A percentile compares a stretch with the other conserved stretches of the same genome.
These are phyloP conservation scores for Trachelus iudaicus DNA, from an alignment of 2,888 invertebrate species.

Conservation along the genomic window DNA sequence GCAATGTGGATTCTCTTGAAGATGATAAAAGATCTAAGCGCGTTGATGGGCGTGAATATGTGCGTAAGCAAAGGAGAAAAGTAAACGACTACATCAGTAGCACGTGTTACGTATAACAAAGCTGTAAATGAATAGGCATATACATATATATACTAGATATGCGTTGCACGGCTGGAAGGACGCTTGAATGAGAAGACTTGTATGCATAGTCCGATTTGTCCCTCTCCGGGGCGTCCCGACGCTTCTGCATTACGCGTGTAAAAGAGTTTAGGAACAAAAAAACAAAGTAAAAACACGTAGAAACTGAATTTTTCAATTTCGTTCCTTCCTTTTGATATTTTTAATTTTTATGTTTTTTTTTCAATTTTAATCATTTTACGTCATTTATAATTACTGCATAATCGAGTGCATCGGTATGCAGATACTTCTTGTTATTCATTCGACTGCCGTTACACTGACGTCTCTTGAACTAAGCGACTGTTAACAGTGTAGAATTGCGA, in stretches of 20 bases:
- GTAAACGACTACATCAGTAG: not conserved
- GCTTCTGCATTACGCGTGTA: not conserved
- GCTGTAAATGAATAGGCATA: not conserved
- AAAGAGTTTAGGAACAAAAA: not conserved
- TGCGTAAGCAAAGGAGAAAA: not conserved
- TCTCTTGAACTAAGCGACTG: not conserved
- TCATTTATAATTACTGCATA: not conserved
- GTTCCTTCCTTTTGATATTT: not conserved
- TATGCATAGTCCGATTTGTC: conserved; percentile 1
- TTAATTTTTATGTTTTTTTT: not conserved
- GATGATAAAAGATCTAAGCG: too few relatives aligned
- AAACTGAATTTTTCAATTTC: not conserved
- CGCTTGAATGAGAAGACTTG: not conserved
- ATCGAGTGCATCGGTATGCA: not conserved
- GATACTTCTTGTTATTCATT: not conserved
- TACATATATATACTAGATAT: too few relatives aligned
- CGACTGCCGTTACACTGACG: not conserved
- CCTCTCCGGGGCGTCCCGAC: not conserved
- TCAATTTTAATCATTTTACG: not conserved
- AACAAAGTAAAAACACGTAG: not conserved
- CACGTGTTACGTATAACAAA: not conserved
- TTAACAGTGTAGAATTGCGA: not conserved
- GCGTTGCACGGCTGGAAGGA: too few relatives aligned
- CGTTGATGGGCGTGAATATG: too few relatives aligned
- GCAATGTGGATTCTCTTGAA: too few relatives aligned